Conservation (phyloP, 2,888 invertebrate genomes). For the Hypomecis atomaria region DNA sequence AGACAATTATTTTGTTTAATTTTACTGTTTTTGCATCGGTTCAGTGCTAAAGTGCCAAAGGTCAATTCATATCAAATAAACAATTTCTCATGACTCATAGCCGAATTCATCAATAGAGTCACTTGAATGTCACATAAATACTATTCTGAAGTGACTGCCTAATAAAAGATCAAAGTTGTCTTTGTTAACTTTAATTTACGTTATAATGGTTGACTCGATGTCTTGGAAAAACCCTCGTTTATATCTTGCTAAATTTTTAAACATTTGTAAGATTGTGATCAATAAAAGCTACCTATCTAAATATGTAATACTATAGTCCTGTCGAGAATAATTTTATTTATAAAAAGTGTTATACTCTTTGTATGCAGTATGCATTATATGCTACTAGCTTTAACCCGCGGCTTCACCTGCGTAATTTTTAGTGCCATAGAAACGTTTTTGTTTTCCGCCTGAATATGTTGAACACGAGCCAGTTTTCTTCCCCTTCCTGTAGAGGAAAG, state of each 20-base stretch:
- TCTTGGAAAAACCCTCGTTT: background rate
- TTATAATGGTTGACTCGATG: background rate
- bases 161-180: background rate
- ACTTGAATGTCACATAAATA: conserved; percentile 17
- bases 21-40: background rate
- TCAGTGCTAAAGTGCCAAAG: conserved; percentile 3
- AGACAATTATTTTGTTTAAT: background rate
- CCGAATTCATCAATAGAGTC: conserved; percentile 16
- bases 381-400: no score
- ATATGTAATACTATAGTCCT: no score
- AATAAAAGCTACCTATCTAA: no score
- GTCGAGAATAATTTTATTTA: no score
- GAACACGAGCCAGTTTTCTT: no score
- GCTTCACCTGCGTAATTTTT: no score
- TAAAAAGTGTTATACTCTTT: no score
- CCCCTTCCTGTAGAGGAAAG: no score
- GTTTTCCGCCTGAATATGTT: no score
- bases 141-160: background rate
- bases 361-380: no score
- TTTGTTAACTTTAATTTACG: conserved; percentile 1
- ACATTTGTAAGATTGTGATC: no score
- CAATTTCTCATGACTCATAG: conserved; percentile 18
- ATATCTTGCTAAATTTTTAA: background rate
- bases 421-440: no score
- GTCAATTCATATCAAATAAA: conserved; percentile 18